phyloP scores from a whole-genome alignment of 2,888 invertebrate species.

The Cryptocephalus primarius region DNA sequence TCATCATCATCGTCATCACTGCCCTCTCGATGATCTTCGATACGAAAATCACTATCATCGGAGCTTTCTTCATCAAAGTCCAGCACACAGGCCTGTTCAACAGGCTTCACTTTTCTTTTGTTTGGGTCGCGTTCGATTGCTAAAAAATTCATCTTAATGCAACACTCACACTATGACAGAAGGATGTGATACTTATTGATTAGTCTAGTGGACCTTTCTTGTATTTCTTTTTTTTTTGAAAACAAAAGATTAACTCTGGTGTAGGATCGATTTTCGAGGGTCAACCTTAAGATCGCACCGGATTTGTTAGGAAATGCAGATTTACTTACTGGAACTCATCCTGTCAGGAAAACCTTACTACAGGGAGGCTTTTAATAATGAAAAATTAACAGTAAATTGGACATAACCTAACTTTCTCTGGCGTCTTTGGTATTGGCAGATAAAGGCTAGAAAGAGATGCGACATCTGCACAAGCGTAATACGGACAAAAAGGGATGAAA shows the following conservation, averaged over 20 bases:
- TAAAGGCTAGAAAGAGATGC: background rate
- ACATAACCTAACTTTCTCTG: conserved; percentile 25
- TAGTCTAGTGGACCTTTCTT: conserved; percentile 5
- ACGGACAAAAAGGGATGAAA: background rate
- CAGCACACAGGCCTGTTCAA: conserved; percentile 60
- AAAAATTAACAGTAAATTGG: conserved; percentile 6
- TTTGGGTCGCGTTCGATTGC: conserved; percentile 61
- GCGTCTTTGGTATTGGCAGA: conserved; percentile 7
- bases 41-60: conserved; percentile 90
- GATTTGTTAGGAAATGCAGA: conserved; percentile 1
- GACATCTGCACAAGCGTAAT: background rate
- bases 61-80: conserved; percentile 87
- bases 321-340: conserved; percentile 11
- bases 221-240: conserved; percentile 1
- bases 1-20: conserved; percentile 66
- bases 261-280: background rate
- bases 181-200: conserved; percentile 2
- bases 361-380: conserved; percentile 7
- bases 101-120: conserved; percentile 72
- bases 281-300: background rate
- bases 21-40: conserved; percentile 71
- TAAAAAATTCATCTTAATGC: conserved; percentile 7
- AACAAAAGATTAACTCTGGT: background rate
- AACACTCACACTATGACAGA: no score
- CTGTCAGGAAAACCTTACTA: conserved; percentile 2